Percentiles rank a stretch among this genome's conserved stretches.
These are phyloP conservation scores for Recurvirostra avosetta DNA, from an alignment of 2,113 vertebrate genomes.

Conservation along the genomic window DNA sequence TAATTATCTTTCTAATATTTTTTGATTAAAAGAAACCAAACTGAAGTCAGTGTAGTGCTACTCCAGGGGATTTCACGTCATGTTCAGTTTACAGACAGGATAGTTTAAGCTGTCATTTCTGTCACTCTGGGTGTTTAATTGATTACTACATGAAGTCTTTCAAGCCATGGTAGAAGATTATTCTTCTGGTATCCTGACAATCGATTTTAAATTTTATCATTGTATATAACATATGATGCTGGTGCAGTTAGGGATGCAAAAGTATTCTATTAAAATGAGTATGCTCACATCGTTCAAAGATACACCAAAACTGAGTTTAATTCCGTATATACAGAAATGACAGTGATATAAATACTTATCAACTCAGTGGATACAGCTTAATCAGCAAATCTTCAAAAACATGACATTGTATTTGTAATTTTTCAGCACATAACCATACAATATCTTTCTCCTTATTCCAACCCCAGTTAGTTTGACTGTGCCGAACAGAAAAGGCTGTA, in stretches of 20 bases:
- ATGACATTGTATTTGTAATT: not conserved
- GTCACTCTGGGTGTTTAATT: not conserved
- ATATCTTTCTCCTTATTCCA: not conserved
- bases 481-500: not conserved
- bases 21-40: not conserved
- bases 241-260: not conserved
- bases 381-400: not conserved
- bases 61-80: not conserved
- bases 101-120: not conserved
- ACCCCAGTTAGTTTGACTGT: not conserved
- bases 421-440: not conserved
- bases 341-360: not conserved
- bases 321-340: not conserved
- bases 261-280: not conserved
- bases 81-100: not conserved
- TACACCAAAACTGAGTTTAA: not conserved
- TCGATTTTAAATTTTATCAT: not conserved
- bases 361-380: not conserved
- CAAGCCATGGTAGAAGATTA: not conserved
- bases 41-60: not conserved
- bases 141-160: not conserved
- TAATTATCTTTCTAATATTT: slow-evolving; percentile 2
- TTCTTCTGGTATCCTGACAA: not conserved
- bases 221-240: not conserved
- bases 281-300: not conserved